Evolutionary conservation across 2,888 invertebrate genomes (phyloP).

Genomic region (Pyrgus malvae): DNA sequence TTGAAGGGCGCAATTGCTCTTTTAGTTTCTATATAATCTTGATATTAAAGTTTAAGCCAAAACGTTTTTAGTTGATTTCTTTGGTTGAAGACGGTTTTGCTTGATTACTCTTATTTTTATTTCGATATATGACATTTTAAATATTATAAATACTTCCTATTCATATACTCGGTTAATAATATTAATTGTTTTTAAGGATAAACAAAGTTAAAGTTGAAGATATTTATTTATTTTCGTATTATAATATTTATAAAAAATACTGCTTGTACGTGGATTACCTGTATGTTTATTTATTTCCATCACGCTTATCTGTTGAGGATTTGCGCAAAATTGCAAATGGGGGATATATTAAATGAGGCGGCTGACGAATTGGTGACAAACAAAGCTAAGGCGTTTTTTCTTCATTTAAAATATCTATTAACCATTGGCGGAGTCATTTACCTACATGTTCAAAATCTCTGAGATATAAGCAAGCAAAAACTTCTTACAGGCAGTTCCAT

Average conservation of each 20-base stretch:
- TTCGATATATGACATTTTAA: too few relatives aligned
- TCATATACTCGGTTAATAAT: too few relatives aligned
- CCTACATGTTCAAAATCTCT: slow-evolving; percentile 3
- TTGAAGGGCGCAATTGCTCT: slow-evolving; percentile 12
- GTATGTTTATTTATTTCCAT: slow-evolving; percentile 13
- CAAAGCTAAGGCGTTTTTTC: slow-evolving; percentile 4
- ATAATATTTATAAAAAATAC: neutral
- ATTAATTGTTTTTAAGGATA: too few relatives aligned
- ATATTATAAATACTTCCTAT: too few relatives aligned
- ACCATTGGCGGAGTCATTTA: slow-evolving; percentile 4
- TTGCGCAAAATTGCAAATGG: slow-evolving; percentile 17
- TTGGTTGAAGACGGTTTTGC: too few relatives aligned
- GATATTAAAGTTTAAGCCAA: too few relatives aligned
- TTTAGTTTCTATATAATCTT: neutral
- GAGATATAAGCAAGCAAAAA: slow-evolving; percentile 12
- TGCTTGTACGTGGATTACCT: slow-evolving; percentile 11
- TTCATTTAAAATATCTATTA: slow-evolving; percentile 14
- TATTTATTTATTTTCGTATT: too few relatives aligned
- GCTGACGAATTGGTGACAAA: slow-evolving; percentile 13
- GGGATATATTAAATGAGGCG: slow-evolving; percentile 7
- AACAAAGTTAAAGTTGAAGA: too few relatives aligned
- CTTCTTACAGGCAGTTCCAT: slow-evolving; percentile 3
- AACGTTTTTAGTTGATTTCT: too few relatives aligned
- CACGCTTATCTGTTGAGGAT: slow-evolving; percentile 9
- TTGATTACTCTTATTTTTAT: too few relatives aligned